A percentile compares a stretch with the other conserved stretches of the same genome.
Conservation (phyloP, 1,140 invertebrate genomes). For the Drosophila micromelanica region DNA sequence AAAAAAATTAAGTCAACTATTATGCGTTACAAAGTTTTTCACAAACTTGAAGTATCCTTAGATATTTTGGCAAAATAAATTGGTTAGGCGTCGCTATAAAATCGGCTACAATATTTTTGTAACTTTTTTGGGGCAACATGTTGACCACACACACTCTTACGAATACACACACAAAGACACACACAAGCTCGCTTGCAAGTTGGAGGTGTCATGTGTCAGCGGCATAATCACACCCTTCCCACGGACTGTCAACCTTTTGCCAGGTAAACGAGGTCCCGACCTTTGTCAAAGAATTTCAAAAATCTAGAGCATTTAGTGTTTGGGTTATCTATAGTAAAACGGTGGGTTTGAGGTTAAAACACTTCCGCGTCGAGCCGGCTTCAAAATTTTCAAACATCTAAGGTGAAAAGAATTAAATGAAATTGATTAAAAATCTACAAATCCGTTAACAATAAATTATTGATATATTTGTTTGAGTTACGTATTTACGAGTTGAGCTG, state of each 20-base stretch:
- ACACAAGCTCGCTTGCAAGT: slow-evolving; percentile 33
- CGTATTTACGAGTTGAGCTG: not conserved
- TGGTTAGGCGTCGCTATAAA: slow-evolving; percentile 37
- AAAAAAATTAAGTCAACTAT: too few species aligned
- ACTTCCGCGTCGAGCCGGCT: not conserved
- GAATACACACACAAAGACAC: not conserved
- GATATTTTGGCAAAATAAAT: slow-evolving; percentile 3
- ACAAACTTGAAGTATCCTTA: not conserved
- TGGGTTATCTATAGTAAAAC: slow-evolving; percentile 11
- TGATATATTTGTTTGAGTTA: not conserved
- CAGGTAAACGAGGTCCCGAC: slow-evolving; percentile 64
- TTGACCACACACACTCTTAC: slow-evolving; percentile 57
- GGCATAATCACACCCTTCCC: slow-evolving; percentile 76
- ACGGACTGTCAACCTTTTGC: slow-evolving; percentile 49
- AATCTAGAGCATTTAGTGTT: slow-evolving; percentile 49
- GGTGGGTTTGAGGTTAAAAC: not conserved
- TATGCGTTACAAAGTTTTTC: not conserved
- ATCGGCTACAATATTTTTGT: slow-evolving; percentile 69
- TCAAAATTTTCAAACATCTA: not conserved
- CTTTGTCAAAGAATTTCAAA: slow-evolving; percentile 70
- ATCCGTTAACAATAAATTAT: not conserved
- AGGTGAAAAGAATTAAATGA: not conserved
- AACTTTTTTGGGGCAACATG: slow-evolving; percentile 53
- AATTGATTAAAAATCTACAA: not conserved
- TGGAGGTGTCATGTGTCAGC: slow-evolving; percentile 75